Evolutionary conservation across 2,797 vertebrate genomes (phyloP).

Genomic region (Tarsius wallacei): DNA sequence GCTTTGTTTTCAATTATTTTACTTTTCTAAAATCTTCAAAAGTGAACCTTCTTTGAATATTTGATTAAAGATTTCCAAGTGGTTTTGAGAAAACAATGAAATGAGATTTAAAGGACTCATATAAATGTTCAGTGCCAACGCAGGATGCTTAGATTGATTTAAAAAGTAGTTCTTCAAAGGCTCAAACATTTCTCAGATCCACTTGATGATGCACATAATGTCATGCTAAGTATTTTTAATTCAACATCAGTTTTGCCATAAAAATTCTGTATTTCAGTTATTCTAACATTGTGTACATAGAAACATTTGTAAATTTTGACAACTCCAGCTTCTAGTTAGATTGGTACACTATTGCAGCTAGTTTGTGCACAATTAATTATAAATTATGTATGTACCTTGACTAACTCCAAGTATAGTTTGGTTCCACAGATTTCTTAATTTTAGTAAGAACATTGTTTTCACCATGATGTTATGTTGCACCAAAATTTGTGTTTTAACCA

Average conservation of each 20-base stretch:
- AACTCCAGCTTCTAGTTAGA: slow-evolving; percentile 51
- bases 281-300: slow-evolving; percentile 43
- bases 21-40: slow-evolving; percentile 74
- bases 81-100: slow-evolving; percentile 69
- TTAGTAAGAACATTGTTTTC: slow-evolving; percentile 59
- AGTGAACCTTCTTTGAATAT: slow-evolving; percentile 65
- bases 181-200: slow-evolving; percentile 62
- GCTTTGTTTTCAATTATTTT: slow-evolving; percentile 72
- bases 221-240: slow-evolving; percentile 61
- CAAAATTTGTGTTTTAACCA: slow-evolving; percentile 58
- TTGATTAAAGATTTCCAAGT: slow-evolving; percentile 69
- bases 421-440: slow-evolving; percentile 57
- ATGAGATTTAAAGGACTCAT: slow-evolving; percentile 58
- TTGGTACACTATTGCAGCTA: slow-evolving; percentile 33
- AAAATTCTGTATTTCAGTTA: slow-evolving; percentile 56
- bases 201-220: slow-evolving; percentile 5
- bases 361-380: slow-evolving; percentile 58
- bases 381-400: neutral
- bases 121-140: slow-evolving; percentile 21
- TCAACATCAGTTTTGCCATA: slow-evolving; percentile 61
- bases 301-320: slow-evolving; percentile 63
- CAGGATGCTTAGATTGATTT: slow-evolving; percentile 51
- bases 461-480: neutral
- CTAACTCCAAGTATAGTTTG: slow-evolving; percentile 51
- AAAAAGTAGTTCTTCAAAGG: slow-evolving; percentile 63